Evolutionary conservation across 2,888 invertebrate species (phyloP).

Genomic region (Lamproptera curius): DNA sequence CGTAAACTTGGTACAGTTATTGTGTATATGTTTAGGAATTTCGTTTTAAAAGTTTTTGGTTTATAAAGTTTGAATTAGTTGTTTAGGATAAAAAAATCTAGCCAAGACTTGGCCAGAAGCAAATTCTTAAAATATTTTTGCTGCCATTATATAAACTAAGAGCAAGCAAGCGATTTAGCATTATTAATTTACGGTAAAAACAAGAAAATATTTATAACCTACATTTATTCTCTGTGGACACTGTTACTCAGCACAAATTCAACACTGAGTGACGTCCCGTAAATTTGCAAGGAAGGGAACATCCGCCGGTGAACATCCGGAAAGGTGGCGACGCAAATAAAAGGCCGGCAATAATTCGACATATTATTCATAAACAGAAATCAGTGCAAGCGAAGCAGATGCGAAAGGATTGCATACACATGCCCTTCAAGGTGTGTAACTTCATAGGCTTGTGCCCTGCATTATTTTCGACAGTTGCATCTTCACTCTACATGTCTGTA

Average conservation of each 20-base stretch:
- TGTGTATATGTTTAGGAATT: too few relatives aligned
- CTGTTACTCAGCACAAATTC: slow-evolving; percentile 36
- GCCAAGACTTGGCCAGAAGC: too few relatives aligned
- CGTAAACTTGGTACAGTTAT: too few relatives aligned
- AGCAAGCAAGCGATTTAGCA: not conserved
- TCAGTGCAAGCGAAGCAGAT: slow-evolving; percentile 71
- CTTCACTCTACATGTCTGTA: too few relatives aligned
- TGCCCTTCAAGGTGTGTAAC: slow-evolving; percentile 66
- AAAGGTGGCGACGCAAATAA: slow-evolving; percentile 71
- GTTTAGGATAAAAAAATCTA: not conserved
- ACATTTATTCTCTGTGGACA: not conserved
- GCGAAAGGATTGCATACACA: slow-evolving; percentile 73
- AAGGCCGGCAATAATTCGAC: slow-evolving; percentile 69
- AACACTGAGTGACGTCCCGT: slow-evolving; percentile 42
- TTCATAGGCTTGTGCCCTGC: slow-evolving; percentile 57
- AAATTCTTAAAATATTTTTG: not conserved
- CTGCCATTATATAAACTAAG: not conserved
- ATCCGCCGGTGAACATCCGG: slow-evolving; percentile 71
- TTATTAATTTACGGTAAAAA: not conserved
- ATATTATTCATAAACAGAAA: slow-evolving; percentile 76
- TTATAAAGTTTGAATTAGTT: not conserved
- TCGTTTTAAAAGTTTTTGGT: too few relatives aligned
- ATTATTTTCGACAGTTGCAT: slow-evolving; percentile 49
- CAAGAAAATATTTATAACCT: not conserved
- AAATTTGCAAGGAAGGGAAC: slow-evolving; percentile 47